These are phyloP conservation scores for Chelmon rostratus DNA, from an alignment of 2,797 vertebrate genomes.

Conservation along the genomic window DNA sequence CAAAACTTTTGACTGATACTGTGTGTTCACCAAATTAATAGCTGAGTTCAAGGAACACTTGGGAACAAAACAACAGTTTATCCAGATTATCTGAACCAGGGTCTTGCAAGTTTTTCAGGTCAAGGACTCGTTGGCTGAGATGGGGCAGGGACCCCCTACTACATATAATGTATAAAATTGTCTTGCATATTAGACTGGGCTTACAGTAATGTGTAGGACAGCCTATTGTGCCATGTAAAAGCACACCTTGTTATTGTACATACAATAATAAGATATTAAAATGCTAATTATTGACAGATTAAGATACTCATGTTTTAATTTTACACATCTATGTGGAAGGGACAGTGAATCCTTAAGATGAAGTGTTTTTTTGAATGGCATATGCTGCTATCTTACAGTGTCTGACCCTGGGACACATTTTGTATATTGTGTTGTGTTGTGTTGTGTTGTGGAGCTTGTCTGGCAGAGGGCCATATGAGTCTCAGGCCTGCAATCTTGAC, in stretches of 20 bases:
- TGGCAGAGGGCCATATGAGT: background rate
- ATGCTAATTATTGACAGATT: background rate
- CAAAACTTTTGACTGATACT: too few species aligned
- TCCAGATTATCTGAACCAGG: too few species aligned
- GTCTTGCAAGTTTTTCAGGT: too few species aligned
- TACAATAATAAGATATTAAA: background rate
- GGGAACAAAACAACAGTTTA: too few species aligned
- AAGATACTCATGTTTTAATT: background rate
- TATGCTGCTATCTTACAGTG: background rate
- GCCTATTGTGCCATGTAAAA: too few species aligned
- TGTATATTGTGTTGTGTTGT: background rate
- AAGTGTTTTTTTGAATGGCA: background rate
- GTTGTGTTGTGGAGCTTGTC: background rate
- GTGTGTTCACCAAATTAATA: too few species aligned
- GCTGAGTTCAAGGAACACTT: too few species aligned
- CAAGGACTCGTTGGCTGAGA: background rate
- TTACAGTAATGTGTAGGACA: background rate
- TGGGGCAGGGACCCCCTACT: too few species aligned
- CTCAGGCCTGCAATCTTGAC: conserved; percentile 4
- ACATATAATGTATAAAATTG: background rate
- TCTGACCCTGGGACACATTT: background rate
- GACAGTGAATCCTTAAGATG: background rate
- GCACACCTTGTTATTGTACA: background rate
- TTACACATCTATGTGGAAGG: too few species aligned
- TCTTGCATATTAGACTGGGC: too few species aligned